Evolutionary conservation across 2,888 invertebrate genomes (phyloP).

Genomic region (Cataglyphis livida): DNA sequence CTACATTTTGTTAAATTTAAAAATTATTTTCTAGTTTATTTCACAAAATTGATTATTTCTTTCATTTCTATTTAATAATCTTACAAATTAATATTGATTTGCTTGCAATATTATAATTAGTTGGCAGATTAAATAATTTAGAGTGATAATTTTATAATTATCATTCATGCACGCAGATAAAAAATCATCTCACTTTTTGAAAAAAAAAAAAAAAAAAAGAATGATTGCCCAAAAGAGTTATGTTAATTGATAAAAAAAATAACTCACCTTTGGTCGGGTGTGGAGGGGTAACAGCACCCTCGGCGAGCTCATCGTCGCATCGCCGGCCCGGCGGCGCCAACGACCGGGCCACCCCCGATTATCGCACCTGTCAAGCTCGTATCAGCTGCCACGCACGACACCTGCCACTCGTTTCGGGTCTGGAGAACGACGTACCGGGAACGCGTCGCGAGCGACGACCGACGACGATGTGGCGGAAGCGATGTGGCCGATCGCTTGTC

Average conservation of each 20-base stretch:
- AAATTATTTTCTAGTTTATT: not conserved
- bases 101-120: not conserved
- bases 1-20: not conserved
- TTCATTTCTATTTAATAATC: not conserved
- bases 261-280: conserved; percentile 78
- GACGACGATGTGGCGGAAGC: conserved; percentile 58
- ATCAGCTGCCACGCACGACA: conserved; percentile 69
- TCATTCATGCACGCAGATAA: no score
- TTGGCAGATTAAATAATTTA: no score
- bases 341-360: conserved; percentile 77
- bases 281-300: conserved; percentile 81
- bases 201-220: no score
- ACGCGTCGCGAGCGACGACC: conserved; percentile 61
- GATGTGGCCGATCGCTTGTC: conserved; percentile 68
- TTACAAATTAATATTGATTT: not conserved
- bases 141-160: no score
- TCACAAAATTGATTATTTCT: no score
- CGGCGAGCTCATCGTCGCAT: conserved; percentile 85
- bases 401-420: conserved; percentile 69
- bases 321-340: conserved; percentile 81
- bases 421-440: conserved; percentile 66
- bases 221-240: not conserved
- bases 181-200: not conserved
- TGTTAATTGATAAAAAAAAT: not conserved
- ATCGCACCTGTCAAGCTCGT: conserved; percentile 71